Evolutionary conservation across 2,888 invertebrate genomes (phyloP), one percentile per base, ranked within the genome.

Genomic region (Papilio demoleus): DNA sequence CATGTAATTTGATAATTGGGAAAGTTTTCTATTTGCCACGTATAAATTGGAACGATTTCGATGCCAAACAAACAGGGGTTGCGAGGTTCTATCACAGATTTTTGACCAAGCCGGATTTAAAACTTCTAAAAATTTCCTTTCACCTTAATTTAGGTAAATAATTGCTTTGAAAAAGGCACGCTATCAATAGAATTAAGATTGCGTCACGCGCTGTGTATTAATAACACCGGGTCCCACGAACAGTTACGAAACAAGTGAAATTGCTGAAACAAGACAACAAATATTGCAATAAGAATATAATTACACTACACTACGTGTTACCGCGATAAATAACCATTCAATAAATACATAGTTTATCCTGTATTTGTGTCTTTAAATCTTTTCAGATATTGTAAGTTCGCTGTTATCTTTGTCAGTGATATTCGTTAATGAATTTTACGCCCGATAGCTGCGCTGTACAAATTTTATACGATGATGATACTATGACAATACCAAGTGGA

Each of bases 201-300:
- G 59, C 61, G 65, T 70, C 71, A 72, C 38, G 56, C 64, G 63
- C 62, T 75, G 76, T 84, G 84, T 80, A 76, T 82, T 79, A 82
- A 85, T 77, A 76, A 75, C 72, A 68, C 50, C 75, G 77, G 77
- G 79, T 90, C 89, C 84, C 88, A 88, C 88, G 88, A 81, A 81
- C 78, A 74, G 83, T 89, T 89, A 84, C 88, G 74, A 86, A 85
- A 87, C 77, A 47, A 58, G 58, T 74, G 68, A 73, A 72, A 75
- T 73, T 72, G 71, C 75, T 71, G 63, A 67, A 75, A 71, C 58
- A 67, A 72, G 36, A 63, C 19, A 45, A 34, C 27, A 50, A 69
- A 50, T 65, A 65, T 62, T 65, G 53, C 64, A 60, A 50, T 60
- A 64, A 3, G 24, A 60, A 5, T 60, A 24, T 38, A 60, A 24